Evolutionary conservation across 1,140 invertebrate genomes (phyloP), one percentile per base, ranked within the genome.

Genomic region (Artemia franciscana): DNA sequence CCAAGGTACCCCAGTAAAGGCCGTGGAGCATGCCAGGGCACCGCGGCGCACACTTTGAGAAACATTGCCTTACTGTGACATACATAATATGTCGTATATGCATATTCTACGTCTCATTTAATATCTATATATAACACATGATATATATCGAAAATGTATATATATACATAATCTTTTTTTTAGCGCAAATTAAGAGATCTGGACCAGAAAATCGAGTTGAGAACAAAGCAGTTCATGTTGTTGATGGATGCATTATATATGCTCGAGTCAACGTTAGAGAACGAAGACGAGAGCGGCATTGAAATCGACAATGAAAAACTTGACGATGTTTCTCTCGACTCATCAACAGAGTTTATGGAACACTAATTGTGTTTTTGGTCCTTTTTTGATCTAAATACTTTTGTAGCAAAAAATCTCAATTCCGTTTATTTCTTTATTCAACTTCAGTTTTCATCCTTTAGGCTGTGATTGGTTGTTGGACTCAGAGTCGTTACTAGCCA

Each of bases 201-300:
- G 63, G 84, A 88, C 62, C 77, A 80, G 24, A 84, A 88, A 70
- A 75, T 93, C 63, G 82, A 88, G 67, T 77, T 86, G 69, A 75
- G 89, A 59, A 80, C 85, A 64, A 91, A 91, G 73, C 86, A 91
- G 70, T 90, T 92, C 67, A 82, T 88, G 71, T 84, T 92, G 18
- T 72, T 93, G n/a, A 80, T 88, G 66, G 82, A 83, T 15, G 84
- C 84, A 15, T 82, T 88, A 18, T 51, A 51, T 3, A 12, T 15
- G 21, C 39, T 51, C 1, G 39, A 51, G 39, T 51, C 39, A 15
- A 51, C 21, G 39, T 18, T 51, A 18, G 39, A 51, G 39, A 15
- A 12, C 12, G 39, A 51, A 51, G 39, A 51, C 21, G 12, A 51
- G 21, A 51, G 39, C 21, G 12, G 12, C 12, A 18, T 15, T 51